Evolutionary conservation across 1,140 invertebrate genomes (phyloP), one percentile per base, ranked within the genome.

Genomic region (Drosophila erecta): DNA sequence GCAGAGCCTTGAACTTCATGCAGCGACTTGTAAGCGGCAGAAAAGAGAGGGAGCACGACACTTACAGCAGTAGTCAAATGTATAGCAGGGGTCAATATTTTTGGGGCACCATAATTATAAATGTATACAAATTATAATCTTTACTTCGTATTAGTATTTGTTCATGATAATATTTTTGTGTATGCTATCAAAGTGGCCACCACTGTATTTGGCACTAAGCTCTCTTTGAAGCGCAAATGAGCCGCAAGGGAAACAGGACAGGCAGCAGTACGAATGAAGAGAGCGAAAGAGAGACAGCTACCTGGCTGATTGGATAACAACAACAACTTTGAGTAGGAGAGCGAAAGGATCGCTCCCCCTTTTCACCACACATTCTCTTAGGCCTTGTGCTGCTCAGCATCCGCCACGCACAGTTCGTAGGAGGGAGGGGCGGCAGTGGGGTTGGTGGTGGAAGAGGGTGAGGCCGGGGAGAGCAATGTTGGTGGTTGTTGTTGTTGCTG

Each of bases 1-100:
- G 59, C 58, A 66, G 44, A 66, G 62, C 62, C 59, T 62, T 24
- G 35, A 64, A 49, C 24, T 49, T 64, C 62, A 66, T 66, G 62
- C 58, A 66, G 59, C 62, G 17, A 33, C 27, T 57, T 44, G 14
- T 33, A 46, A 66, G 43, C 37, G 64, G 41, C 56, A 44, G 37
- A 64, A 37, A 27, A 46, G n/a, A 22, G 20, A 65, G n/a, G 37
- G n/a, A 20, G 20, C 10, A 17, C 37, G 10, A 27, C 17, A 8
- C 11, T 15, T n/a, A 30, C n/a, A 46, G 43, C 22, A 30, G 37
- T 3, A 59, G 35, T 40, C 24, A 66, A 12, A 1, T 4, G n/a
- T 40, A n/a, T 7, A 11, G 24, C 11, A 33, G 27, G 6, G 7
- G 1, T 30, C 27, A 30, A 30, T 7, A 30, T 30, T 30, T 30